A percentile compares a stretch with the other conserved stretches of the same genome.
phyloP scores from a whole-genome alignment of 2,797 vertebrate species.

The Prionace glauca region DNA sequence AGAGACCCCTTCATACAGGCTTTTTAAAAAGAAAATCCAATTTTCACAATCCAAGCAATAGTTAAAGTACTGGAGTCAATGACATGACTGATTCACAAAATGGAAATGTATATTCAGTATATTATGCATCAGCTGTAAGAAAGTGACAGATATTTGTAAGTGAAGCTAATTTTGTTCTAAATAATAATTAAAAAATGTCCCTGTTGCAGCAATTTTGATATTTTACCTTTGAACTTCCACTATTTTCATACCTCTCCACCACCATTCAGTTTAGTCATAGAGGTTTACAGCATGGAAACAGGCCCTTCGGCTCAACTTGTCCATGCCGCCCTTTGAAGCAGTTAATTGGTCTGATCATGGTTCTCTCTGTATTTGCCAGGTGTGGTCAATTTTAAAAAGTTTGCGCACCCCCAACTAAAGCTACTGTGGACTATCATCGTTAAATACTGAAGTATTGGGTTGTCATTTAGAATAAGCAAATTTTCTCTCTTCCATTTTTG shows the following conservation, averaged over 20 bases:
- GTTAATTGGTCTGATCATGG: background rate
- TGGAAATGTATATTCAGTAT: background rate
- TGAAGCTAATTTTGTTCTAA: background rate
- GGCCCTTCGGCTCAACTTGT: too few species aligned
- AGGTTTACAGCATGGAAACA: too few species aligned
- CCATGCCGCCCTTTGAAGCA: background rate
- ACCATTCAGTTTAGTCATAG: background rate
- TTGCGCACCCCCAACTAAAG: background rate
- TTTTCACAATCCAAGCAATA: too few species aligned
- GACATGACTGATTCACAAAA: background rate
- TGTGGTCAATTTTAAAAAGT: too few species aligned
- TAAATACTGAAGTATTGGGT: background rate
- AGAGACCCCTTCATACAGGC: too few species aligned
- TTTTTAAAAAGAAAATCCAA: too few species aligned
- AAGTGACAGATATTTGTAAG: background rate
- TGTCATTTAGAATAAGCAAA: background rate
- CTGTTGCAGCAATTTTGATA: background rate
- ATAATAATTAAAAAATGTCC: background rate
- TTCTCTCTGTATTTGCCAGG: too few species aligned
- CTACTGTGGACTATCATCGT: background rate
- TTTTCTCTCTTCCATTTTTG: too few species aligned
- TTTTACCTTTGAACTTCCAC: background rate
- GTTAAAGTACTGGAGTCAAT: background rate
- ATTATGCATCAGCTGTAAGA: background rate
- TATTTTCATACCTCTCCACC: background rate